Conservation (phyloP, 2,888 invertebrate species). For the Formica aserva region DNA sequence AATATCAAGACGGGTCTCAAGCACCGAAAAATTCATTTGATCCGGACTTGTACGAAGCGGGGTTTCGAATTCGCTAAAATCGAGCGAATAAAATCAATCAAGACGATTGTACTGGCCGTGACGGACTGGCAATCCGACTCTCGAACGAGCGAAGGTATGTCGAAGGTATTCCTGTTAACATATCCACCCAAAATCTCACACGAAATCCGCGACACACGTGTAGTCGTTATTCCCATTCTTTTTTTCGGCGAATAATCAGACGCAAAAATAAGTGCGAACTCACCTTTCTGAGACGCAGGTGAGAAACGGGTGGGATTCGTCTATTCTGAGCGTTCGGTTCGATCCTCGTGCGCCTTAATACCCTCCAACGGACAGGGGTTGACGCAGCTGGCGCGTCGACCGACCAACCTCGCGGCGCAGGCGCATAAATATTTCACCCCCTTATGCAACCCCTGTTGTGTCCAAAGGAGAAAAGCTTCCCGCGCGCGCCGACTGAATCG, state of each 20-base stretch:
- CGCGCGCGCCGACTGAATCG: slow-evolving; percentile 11
- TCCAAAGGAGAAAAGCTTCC: not conserved
- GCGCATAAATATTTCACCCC: slow-evolving; percentile 61
- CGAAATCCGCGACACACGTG: not conserved
- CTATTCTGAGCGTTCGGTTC: slow-evolving; percentile 75
- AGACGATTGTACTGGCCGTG: not conserved
- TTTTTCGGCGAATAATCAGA: not conserved
- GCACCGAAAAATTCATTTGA: not conserved
- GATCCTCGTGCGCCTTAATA: slow-evolving; percentile 76
- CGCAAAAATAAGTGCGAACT: slow-evolving; percentile 18
- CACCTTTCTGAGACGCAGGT: slow-evolving; percentile 45
- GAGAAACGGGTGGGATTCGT: slow-evolving; percentile 60
- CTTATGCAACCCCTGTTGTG: not conserved
- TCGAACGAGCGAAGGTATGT: not conserved
- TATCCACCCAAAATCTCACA: not conserved
- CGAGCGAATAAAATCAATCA: not conserved
- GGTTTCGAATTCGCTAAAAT: not conserved
- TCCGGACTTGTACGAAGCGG: not conserved
- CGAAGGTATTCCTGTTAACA: not conserved
- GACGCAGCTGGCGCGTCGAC: slow-evolving; percentile 35
- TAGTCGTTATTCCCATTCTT: not conserved
- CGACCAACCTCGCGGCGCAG: slow-evolving; percentile 56
- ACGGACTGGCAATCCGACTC: not conserved
- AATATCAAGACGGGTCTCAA: not conserved
- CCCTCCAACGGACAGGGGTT: slow-evolving; percentile 60